A percentile compares a stretch with the other conserved stretches of the same genome.
Evolutionary conservation across 2,888 invertebrate species (phyloP).

Genomic region (Cryptocephalus moraei): DNA sequence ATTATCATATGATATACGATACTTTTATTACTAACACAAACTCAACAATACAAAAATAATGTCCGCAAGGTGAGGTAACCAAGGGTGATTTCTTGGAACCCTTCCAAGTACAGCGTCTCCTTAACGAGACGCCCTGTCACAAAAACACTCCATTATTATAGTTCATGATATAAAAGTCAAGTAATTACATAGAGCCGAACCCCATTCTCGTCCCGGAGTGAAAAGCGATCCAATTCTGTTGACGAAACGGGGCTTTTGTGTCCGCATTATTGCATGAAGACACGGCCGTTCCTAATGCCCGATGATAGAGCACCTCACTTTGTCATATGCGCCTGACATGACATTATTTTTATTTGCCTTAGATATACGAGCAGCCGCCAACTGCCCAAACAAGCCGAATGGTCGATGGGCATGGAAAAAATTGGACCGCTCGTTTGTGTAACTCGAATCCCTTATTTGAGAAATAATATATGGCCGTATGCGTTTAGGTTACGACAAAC

Average conservation of each 20-base stretch:
- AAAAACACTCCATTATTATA: constrained; percentile 7
- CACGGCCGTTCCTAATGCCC: constrained; percentile 21
- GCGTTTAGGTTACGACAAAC: too few species aligned
- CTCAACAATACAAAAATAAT: too few species aligned
- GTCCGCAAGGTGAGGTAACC: too few species aligned
- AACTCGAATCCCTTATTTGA: not conserved
- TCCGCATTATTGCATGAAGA: constrained; percentile 22
- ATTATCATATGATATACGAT: too few species aligned
- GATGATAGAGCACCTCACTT: constrained; percentile 26
- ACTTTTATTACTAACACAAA: too few species aligned
- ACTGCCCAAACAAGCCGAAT: not conserved
- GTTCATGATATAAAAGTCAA: constrained; percentile 9
- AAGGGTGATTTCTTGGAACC: too few species aligned
- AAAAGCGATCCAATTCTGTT: constrained; percentile 15
- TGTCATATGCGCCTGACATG: constrained; percentile 21
- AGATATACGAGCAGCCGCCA: constrained; percentile 8
- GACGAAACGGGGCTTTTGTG: constrained; percentile 14
- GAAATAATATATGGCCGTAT: too few species aligned
- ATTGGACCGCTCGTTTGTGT: not conserved
- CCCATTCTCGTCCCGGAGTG: constrained; percentile 1
- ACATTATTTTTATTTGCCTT: constrained; percentile 14
- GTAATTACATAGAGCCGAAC: constrained; percentile 9
- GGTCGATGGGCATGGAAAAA: not conserved
- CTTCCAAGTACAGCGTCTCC: not conserved
- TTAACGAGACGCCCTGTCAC: not conserved